These are phyloP conservation scores for Propithecus perrieri DNA, from an alignment of 2,797 vertebrate genomes.

Conservation along the genomic window DNA sequence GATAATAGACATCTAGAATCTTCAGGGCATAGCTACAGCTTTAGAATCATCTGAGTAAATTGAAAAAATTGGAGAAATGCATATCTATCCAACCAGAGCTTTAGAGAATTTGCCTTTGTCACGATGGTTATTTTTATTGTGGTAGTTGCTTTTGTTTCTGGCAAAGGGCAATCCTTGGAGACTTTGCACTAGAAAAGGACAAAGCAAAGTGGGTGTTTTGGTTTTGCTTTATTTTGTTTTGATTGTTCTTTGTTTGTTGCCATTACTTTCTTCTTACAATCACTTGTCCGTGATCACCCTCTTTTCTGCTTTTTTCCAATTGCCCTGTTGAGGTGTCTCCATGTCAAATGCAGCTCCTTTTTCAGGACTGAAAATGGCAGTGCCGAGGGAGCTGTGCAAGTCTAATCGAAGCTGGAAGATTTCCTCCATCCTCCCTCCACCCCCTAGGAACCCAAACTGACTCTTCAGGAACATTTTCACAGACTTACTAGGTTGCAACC, in stretches of 20 bases:
- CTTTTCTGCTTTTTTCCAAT: not conserved
- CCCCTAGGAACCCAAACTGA: not conserved
- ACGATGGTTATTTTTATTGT: not conserved
- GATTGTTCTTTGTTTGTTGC: not conserved
- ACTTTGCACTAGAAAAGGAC: not conserved
- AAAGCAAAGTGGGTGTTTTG: not conserved
- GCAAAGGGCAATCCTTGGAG: conserved; percentile 14
- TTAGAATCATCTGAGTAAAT: not conserved
- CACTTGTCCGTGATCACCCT: not conserved
- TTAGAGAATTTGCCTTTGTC: conserved; percentile 19
- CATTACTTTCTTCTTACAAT: not conserved
- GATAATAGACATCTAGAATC: not conserved
- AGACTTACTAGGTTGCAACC: conserved; percentile 11
- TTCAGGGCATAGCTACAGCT: not conserved
- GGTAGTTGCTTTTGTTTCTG: conserved; percentile 14
- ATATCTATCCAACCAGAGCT: not conserved
- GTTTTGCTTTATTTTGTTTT: conserved; percentile 7
- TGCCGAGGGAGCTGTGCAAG: not conserved
- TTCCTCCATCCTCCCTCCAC: not conserved
- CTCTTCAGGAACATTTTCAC: conserved; percentile 24
- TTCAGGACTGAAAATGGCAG: not conserved
- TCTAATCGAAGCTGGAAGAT: not conserved
- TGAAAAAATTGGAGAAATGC: conserved; percentile 12
- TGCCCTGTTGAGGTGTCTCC: not conserved
- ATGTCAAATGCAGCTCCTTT: not conserved